These are phyloP conservation scores for Tenebrio molitor DNA, from an alignment of 1,140 invertebrate species.

Conservation along the genomic window DNA sequence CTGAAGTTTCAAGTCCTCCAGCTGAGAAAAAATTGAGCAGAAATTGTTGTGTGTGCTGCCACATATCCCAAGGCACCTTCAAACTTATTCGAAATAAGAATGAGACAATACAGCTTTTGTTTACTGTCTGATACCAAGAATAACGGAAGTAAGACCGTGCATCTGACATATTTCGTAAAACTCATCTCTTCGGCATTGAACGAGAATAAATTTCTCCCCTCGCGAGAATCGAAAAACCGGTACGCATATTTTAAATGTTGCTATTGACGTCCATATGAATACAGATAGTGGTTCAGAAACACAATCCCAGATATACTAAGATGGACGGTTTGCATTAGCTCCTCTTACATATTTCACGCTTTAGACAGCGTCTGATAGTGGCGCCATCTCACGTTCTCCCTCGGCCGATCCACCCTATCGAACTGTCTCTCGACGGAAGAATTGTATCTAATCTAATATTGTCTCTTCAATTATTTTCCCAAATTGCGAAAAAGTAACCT, in stretches of 20 bases:
- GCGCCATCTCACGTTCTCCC: slow-evolving; percentile 49
- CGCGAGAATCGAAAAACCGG: slow-evolving; percentile 13
- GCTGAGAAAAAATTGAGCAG: no score
- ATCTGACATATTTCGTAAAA: slow-evolving; percentile 32
- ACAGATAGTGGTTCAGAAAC: slow-evolving; percentile 33
- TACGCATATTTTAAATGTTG: slow-evolving; percentile 40
- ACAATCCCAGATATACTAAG: slow-evolving; percentile 45
- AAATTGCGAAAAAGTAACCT: slow-evolving; percentile 10
- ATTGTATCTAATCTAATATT: slow-evolving; percentile 31
- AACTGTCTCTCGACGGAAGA: slow-evolving; percentile 8
- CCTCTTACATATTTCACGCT: slow-evolving; percentile 55
- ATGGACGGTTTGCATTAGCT: slow-evolving; percentile 55
- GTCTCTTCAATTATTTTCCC: slow-evolving; percentile 11
- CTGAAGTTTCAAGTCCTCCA: no score
- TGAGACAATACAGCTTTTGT: slow-evolving; percentile 28
- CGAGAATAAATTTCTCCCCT: slow-evolving; percentile 13
- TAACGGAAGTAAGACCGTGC: slow-evolving; percentile 22
- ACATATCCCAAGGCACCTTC: slow-evolving; percentile 21
- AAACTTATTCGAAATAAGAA: slow-evolving; percentile 37
- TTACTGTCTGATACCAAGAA: slow-evolving; percentile 20
- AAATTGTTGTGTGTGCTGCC: slow-evolving; percentile 8
- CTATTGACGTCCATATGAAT: slow-evolving; percentile 41
- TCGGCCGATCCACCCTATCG: slow-evolving; percentile 30
- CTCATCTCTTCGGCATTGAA: slow-evolving; percentile 7
- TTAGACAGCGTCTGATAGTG: slow-evolving; percentile 52